Conservation (phyloP, 2,888 invertebrate genomes). For the Strigamia crassipes region DNA sequence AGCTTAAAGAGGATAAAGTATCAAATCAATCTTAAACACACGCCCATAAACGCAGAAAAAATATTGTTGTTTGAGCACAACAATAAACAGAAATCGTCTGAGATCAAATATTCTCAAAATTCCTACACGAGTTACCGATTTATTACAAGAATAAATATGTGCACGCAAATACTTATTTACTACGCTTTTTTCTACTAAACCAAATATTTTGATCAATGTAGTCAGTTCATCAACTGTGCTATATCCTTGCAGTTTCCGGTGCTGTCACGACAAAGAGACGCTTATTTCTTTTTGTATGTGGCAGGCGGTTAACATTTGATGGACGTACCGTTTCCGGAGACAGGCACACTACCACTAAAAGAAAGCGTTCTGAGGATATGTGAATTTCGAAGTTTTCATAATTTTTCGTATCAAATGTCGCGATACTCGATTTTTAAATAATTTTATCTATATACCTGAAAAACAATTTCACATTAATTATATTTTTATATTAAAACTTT, state of each 20-base stretch:
- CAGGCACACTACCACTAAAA: neutral
- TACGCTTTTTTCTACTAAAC: neutral
- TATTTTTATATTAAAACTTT: neutral
- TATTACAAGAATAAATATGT: neutral
- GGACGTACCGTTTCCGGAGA: conserved; percentile 22
- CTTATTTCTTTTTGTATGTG: conserved; percentile 17
- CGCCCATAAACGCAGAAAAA: too few species aligned
- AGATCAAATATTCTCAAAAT: neutral
- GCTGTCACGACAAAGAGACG: conserved; percentile 10
- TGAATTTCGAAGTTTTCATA: neutral
- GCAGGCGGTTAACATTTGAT: conserved; percentile 22
- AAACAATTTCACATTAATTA: too few species aligned
- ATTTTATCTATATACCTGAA: too few species aligned
- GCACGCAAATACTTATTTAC: neutral
- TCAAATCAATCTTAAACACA: too few species aligned
- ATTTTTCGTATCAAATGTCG: neutral
- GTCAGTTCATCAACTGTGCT: neutral
- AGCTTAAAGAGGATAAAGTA: too few species aligned
- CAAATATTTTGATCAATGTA: neutral
- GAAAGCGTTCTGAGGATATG: neutral
- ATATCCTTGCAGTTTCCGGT: neutral
- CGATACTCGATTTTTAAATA: neutral
- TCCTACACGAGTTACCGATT: neutral
- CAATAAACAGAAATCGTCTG: too few species aligned
- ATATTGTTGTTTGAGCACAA: too few species aligned